Percentiles rank a stretch among this genome's conserved stretches.
Evolutionary conservation across 2,888 invertebrate genomes (phyloP).

Genomic region (Drosophila crucigera): DNA sequence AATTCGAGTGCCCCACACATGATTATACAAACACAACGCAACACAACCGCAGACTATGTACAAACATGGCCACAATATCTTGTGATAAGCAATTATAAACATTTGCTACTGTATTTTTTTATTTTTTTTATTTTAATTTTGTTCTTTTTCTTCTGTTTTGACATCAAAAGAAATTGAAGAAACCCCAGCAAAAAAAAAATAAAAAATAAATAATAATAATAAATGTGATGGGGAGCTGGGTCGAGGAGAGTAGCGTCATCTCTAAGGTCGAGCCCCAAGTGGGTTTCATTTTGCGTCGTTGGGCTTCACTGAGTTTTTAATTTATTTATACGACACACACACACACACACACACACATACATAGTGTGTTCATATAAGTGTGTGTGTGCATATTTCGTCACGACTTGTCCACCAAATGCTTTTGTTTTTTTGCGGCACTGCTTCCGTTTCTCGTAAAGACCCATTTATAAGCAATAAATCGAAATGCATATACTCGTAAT

Average conservation of each 20-base stretch:
- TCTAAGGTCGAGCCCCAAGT: conserved; percentile 49
- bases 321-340: conserved; percentile 64
- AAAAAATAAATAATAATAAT: background rate
- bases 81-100: conserved; percentile 71
- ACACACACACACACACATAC: conserved; percentile 4
- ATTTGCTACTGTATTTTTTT: conserved; percentile 50
- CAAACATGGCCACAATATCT: background rate
- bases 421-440: conserved; percentile 32
- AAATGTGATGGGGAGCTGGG: conserved; percentile 28
- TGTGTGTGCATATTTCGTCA: conserved; percentile 42
- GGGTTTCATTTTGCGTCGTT: conserved; percentile 63
- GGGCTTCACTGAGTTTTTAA: conserved; percentile 71
- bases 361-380: background rate
- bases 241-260: conserved; percentile 36
- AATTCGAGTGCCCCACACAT: conserved; percentile 42
- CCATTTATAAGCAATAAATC: conserved; percentile 50
- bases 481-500: conserved; percentile 40
- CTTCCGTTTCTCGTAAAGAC: conserved; percentile 53
- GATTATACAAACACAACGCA: conserved; percentile 9
- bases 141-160: conserved; percentile 41
- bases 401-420: conserved; percentile 31
- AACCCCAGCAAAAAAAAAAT: conserved; percentile 43
- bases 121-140: conserved; percentile 2
- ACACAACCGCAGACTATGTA: background rate
- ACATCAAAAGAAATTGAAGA: conserved; percentile 72